Base-by-base conservation (phyloP, 1,140 invertebrate genomes). In the Drosophila arawakana region DNA sequence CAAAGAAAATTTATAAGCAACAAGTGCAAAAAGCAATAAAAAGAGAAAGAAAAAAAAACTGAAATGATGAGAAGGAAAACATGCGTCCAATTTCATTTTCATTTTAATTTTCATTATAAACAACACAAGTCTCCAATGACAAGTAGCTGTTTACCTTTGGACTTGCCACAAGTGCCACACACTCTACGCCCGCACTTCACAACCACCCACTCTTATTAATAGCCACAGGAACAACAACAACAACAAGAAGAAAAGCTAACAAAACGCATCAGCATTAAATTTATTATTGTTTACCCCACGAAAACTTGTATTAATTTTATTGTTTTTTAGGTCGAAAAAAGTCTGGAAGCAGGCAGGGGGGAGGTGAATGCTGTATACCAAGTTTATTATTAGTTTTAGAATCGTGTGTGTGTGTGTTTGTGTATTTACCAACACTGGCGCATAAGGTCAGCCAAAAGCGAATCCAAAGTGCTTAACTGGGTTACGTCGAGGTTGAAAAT, bases 401-500 rank as follows among this genome's bases (percentile, higher is more conserved):
- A 47, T 30, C 34, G 35, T 15, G 4, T 5, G 35, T 35, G 15
- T 55, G 9, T 35, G 15, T 55, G 15, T 15, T 6, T 37, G 41
- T 30, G 49, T 10, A 15, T 8, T 72, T 25, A 52, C 54, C 70
- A 72, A 67, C 52, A 72, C 62, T 72, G 70, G 54, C 75, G 66
- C 70, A 44, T 86, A 78, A 70, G 80, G 80, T 82, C 41, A 63
- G 21, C 46, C 75, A 81, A 54, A 11, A 21, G 18, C 18, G 39
- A 10, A 41, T 6, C 60, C 34, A 11, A 44, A 46, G 47, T 57
- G 52, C 30, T 30, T 67, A 69, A 69, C 65, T 73, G 71, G 81
- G 81, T 83, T 83, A 82, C 76, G 68, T 44, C 79, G 82, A 86
- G 82, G 76, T 79, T 85, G 65, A 71, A 55, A 79, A 76, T 57